Conservation (phyloP, 2,113 vertebrate genomes). For the cat (Felis catus) region DNA sequence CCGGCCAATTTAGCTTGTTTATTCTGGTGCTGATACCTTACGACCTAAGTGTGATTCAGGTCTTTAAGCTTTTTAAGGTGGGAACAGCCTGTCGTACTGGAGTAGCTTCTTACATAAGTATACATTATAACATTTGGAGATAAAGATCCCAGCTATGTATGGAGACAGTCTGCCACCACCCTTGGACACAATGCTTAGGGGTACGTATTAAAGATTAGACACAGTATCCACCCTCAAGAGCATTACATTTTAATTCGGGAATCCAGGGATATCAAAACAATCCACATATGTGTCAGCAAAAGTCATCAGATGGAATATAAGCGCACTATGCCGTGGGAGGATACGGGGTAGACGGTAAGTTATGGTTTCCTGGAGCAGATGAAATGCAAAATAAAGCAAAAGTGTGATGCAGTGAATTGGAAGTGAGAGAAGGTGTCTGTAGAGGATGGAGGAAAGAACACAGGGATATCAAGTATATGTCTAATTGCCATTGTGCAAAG, state of each 20-base stretch:
- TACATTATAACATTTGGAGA: background rate
- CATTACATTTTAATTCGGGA: background rate
- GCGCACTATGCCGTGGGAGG: background rate
- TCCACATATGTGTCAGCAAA: background rate
- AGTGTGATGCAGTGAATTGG: background rate
- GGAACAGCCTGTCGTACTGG: background rate
- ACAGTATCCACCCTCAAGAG: background rate
- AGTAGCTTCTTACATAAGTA: background rate
- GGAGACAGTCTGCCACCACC: background rate
- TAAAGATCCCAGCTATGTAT: background rate
- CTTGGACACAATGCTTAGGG: background rate
- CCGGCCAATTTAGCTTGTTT: background rate
- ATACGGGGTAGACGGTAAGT: background rate
- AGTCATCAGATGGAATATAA: background rate
- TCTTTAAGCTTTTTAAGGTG: background rate
- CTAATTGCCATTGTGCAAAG: background rate
- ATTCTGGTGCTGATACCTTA: background rate
- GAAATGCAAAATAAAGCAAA: background rate
- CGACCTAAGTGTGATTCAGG: slow-evolving; percentile 24
- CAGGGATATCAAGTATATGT: background rate
- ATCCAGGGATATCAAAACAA: background rate
- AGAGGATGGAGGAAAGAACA: background rate
- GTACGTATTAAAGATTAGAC: background rate
- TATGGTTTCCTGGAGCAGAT: background rate
- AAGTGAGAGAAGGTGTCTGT: background rate